Evolutionary conservation across 2,113 vertebrate species (phyloP).

Genomic region (Anguilla rostrata): DNA sequence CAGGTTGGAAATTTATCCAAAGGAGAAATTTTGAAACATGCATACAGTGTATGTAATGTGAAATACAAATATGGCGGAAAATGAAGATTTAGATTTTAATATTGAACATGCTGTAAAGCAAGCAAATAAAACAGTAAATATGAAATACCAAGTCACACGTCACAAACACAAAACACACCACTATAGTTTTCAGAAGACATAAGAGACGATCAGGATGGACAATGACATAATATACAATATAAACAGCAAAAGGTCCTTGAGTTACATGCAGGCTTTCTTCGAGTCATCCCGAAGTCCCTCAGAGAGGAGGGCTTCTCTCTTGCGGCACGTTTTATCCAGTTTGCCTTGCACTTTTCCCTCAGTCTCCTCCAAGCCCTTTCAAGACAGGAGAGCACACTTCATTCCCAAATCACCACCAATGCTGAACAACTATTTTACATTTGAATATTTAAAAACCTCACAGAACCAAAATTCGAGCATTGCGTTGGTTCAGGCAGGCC

Average conservation of each 20-base stretch:
- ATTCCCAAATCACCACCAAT: neutral
- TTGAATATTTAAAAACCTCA: neutral
- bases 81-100: neutral
- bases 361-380: conserved; percentile 45
- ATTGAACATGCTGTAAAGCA: neutral
- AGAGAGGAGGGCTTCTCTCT: conserved; percentile 48
- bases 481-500: no score
- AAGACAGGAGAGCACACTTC: neutral
- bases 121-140: neutral
- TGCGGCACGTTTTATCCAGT: conserved; percentile 42
- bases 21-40: neutral
- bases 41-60: neutral
- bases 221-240: neutral
- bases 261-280: conserved; percentile 59
- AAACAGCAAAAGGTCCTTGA: conserved; percentile 4
- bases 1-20: neutral
- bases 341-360: conserved; percentile 47
- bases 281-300: conserved; percentile 43
- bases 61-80: neutral
- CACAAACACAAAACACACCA: neutral
- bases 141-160: neutral
- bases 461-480: no score
- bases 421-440: neutral
- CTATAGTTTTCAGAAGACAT: neutral
- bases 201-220: neutral